Evolutionary conservation across 2,113 vertebrate species (phyloP).

Genomic region (Paraplagusia blochii): DNA sequence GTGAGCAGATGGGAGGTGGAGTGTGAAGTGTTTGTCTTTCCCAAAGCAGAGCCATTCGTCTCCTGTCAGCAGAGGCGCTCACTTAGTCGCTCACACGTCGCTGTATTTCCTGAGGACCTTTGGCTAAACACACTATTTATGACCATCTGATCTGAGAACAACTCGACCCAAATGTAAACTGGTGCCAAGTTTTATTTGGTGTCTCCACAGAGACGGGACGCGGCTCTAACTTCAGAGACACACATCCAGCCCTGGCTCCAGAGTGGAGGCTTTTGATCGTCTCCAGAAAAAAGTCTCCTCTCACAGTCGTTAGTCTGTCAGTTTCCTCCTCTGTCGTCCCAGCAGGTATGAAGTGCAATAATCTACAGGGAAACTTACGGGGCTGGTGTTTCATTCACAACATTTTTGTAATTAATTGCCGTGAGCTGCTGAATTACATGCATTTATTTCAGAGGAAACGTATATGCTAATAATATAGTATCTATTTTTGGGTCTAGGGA

Average conservation of each 20-base stretch:
- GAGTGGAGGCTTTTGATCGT: background rate
- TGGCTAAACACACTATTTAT: background rate
- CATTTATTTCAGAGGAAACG: too few relatives aligned
- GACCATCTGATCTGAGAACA: slow-evolving; percentile 4
- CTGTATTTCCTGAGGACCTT: background rate
- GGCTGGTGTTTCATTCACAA: too few relatives aligned
- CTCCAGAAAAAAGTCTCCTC: background rate
- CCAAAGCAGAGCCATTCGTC: slow-evolving; percentile 21
- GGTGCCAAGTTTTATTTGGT: background rate
- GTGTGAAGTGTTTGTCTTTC: slow-evolving; percentile 21
- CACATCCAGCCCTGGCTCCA: background rate
- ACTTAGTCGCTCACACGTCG: background rate
- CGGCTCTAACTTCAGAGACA: background rate
- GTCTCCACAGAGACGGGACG: background rate
- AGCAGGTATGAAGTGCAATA: too few relatives aligned
- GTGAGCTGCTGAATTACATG: too few relatives aligned
- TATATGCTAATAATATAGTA: too few relatives aligned
- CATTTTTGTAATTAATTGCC: too few relatives aligned
- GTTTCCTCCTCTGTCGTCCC: background rate
- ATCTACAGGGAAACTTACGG: too few relatives aligned
- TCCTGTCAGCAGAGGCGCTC: slow-evolving; percentile 1
- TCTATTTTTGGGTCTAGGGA: too few relatives aligned
- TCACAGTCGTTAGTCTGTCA: background rate
- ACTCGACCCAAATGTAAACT: slow-evolving; percentile 1
- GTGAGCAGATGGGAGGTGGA: slow-evolving; percentile 7